phyloP scores from a whole-genome alignment of 2,797 vertebrate species.

The Siniperca scherzeri region DNA sequence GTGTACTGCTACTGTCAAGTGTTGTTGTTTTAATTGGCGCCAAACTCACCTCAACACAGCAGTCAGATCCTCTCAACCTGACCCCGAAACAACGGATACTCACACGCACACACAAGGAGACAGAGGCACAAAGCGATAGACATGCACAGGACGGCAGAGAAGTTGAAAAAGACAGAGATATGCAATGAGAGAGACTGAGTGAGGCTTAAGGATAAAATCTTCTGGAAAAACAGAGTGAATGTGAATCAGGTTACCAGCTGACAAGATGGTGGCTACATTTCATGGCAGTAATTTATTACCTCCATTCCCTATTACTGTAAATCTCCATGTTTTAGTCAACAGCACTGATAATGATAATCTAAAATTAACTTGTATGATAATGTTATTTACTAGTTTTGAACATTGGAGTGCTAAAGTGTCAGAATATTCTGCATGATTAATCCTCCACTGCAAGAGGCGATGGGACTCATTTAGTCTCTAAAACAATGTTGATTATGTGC shows the following conservation, averaged over 20 bases:
- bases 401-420: not conserved
- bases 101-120: not conserved
- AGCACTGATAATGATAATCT: not conserved
- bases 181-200: not conserved
- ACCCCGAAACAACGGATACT: constrained; percentile 64
- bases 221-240: not conserved
- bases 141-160: not conserved
- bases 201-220: not conserved
- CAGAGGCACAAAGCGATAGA: not conserved
- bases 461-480: constrained; percentile 37
- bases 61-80: constrained; percentile 59
- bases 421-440: constrained; percentile 15
- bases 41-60: constrained; percentile 59
- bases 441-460: not conserved
- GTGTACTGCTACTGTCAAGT: constrained; percentile 67
- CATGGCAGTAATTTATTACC: not conserved
- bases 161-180: constrained; percentile 22
- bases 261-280: not conserved
- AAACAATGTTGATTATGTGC: constrained; percentile 58
- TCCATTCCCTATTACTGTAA: not conserved
- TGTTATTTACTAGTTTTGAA: constrained; percentile 5
- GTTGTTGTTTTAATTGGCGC: constrained; percentile 73
- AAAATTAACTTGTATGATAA: not conserved
- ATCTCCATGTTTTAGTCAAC: constrained; percentile 1
- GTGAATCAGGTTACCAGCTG: not conserved